A percentile compares a stretch with the other conserved stretches of the same genome.
Evolutionary conservation across 2,113 vertebrate species (phyloP).

Genomic region (Poeciliopsis retropinna): DNA sequence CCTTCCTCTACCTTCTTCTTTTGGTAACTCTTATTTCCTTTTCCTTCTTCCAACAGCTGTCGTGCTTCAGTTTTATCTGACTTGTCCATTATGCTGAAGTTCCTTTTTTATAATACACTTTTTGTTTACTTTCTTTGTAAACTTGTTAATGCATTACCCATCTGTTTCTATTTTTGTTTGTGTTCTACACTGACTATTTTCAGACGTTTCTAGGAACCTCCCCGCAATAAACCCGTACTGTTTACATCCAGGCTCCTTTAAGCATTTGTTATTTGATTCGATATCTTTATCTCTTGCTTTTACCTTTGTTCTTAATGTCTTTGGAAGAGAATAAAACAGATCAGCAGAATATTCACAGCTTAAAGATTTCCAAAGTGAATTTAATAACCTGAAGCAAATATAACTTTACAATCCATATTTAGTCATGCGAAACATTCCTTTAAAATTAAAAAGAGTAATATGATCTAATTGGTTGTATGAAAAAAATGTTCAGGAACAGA

Average conservation of each 20-base stretch:
- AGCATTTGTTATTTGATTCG: neutral
- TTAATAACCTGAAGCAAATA: neutral
- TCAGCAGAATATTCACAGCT: neutral
- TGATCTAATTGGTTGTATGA: too few species aligned
- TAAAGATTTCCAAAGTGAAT: neutral
- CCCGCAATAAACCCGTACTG: neutral
- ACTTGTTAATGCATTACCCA: constrained; percentile 29
- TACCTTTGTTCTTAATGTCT: neutral
- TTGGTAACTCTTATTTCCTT: constrained; percentile 49
- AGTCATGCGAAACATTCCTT: neutral
- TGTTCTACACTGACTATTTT: neutral
- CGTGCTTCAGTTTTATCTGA: constrained; percentile 57
- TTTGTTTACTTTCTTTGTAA: constrained; percentile 50
- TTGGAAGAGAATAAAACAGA: neutral
- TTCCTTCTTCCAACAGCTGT: constrained; percentile 47
- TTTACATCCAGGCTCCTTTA: neutral
- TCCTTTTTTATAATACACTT: constrained; percentile 6
- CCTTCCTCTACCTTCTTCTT: constrained; percentile 36
- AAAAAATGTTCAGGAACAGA: too few species aligned
- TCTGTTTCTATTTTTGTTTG: constrained; percentile 47
- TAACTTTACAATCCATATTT: neutral
- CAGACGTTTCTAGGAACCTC: neutral
- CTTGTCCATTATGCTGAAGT: constrained; percentile 39
- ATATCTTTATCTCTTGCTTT: neutral
- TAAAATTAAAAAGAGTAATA: neutral